Conservation (phyloP, 2,113 vertebrate species). For the Myotis yumanensis region DNA sequence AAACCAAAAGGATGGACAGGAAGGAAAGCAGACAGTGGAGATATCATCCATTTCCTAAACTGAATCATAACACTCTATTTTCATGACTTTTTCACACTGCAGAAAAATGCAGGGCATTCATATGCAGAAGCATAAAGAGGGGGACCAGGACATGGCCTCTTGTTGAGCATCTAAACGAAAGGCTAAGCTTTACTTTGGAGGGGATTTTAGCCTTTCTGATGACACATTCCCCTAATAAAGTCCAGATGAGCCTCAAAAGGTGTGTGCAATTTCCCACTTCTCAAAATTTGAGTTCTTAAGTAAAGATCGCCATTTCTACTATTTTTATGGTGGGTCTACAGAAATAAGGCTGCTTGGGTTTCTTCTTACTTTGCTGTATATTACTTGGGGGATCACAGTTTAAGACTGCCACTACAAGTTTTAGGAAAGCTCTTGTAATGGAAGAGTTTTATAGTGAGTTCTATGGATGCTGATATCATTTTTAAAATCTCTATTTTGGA, state of each 20-base stretch:
- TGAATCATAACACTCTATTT: slow-evolving; percentile 65
- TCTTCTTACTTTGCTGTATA: not conserved
- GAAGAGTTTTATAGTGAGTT: not conserved
- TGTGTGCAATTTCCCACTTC: not conserved
- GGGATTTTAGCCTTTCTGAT: not conserved
- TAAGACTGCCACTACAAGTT: not conserved
- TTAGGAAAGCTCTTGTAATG: not conserved
- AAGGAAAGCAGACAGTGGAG: slow-evolving; percentile 80
- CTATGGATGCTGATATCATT: not conserved
- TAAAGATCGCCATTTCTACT: not conserved
- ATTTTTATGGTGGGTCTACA: not conserved
- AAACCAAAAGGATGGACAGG: slow-evolving; percentile 76
- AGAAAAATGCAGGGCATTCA: slow-evolving; percentile 63
- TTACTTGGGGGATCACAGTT: not conserved
- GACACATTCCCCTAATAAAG: not conserved
- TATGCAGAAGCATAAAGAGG: not conserved
- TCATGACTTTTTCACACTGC: slow-evolving; percentile 49
- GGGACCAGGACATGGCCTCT: not conserved
- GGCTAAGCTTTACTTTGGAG: not conserved
- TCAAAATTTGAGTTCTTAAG: not conserved
- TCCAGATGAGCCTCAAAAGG: not conserved
- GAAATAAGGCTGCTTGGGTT: not conserved
- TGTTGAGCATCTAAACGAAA: not conserved
- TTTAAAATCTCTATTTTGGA: not conserved
- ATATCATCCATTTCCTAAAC: slow-evolving; percentile 75